Percentiles rank a stretch among this genome's conserved stretches.
These are phyloP conservation scores for Leptatherina wallacei DNA, from an alignment of 2,797 vertebrate genomes.

Conservation along the genomic window DNA sequence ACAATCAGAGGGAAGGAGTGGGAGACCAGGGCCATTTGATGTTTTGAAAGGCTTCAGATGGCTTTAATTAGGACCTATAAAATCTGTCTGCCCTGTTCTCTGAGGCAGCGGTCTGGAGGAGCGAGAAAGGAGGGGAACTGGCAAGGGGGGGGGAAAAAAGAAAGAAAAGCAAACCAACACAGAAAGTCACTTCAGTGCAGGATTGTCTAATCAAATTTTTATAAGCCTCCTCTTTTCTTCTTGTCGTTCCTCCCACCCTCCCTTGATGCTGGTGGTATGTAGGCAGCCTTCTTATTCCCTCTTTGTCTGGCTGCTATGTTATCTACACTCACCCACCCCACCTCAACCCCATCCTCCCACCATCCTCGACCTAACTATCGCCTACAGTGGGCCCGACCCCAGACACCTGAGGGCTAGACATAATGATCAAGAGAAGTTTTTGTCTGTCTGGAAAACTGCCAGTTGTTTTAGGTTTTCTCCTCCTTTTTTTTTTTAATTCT, in stretches of 20 bases:
- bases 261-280: conserved; percentile 80
- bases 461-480: conserved; percentile 77
- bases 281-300: conserved; percentile 80
- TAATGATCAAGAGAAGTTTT: conserved; percentile 93
- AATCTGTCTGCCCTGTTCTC: conserved; percentile 86
- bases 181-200: conserved; percentile 82
- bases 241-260: conserved; percentile 55
- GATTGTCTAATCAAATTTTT: conserved; percentile 83
- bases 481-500: conserved; percentile 28
- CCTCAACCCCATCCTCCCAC: conserved; percentile 47
- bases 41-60: conserved; percentile 91
- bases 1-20: conserved; percentile 64
- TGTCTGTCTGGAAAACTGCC: conserved; percentile 88
- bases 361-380: conserved; percentile 84
- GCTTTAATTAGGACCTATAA: conserved; percentile 94
- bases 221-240: conserved; percentile 68
- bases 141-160: conserved; percentile 15
- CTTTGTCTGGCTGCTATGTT: conserved; percentile 92
- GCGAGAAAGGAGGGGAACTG: conserved; percentile 59
- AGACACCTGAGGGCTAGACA: conserved; percentile 97
- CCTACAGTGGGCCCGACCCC: conserved; percentile 82
- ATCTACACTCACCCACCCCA: conserved; percentile 80
- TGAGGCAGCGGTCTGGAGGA: conserved; percentile 76
- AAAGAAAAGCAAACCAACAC: conserved; percentile 67
- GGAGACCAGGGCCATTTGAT: conserved; percentile 81